phyloP scores from a whole-genome alignment of 1,140 invertebrate species.

The Daktulosphaira vitifoliae region DNA sequence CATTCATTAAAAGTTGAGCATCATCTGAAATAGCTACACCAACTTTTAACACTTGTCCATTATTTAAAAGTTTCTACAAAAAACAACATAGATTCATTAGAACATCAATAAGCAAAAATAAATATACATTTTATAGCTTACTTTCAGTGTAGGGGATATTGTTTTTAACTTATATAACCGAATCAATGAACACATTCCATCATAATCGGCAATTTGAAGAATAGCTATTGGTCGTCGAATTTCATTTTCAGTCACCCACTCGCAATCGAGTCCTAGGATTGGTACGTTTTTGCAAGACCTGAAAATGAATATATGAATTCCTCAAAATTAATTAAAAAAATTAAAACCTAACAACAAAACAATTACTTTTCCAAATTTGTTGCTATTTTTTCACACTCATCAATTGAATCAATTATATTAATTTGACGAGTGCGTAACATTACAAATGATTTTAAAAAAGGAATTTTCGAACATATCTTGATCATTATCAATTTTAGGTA shows the following conservation, averaged over 20 bases:
- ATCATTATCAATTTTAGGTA: conserved; percentile 10
- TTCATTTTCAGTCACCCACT: conserved; percentile 54
- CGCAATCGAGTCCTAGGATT: conserved; percentile 58
- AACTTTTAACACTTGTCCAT: conserved; percentile 57
- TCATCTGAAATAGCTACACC: conserved; percentile 65
- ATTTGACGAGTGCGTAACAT: conserved; percentile 12
- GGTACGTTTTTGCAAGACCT: neutral
- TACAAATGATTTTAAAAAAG: neutral
- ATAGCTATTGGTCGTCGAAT: conserved; percentile 49
- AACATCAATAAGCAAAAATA: too few relatives aligned
- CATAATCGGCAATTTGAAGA: conserved; percentile 53
- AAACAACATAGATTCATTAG: too few relatives aligned
- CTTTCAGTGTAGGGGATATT: conserved; percentile 50
- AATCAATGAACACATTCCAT: conserved; percentile 55
- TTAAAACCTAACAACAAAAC: neutral
- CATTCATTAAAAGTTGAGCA: conserved; percentile 55
- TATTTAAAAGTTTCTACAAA: conserved; percentile 45
- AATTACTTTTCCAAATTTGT: conserved; percentile 14
- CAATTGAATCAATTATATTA: conserved; percentile 8
- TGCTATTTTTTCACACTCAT: conserved; percentile 10
- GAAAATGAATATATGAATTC: neutral
- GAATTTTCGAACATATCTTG: conserved; percentile 13
- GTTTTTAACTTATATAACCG: conserved; percentile 50
- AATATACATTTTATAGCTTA: conserved; percentile 39
- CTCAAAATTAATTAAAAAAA: neutral